Evolutionary conservation across 2,888 invertebrate species (phyloP).

Genomic region (Emesis castigata): DNA sequence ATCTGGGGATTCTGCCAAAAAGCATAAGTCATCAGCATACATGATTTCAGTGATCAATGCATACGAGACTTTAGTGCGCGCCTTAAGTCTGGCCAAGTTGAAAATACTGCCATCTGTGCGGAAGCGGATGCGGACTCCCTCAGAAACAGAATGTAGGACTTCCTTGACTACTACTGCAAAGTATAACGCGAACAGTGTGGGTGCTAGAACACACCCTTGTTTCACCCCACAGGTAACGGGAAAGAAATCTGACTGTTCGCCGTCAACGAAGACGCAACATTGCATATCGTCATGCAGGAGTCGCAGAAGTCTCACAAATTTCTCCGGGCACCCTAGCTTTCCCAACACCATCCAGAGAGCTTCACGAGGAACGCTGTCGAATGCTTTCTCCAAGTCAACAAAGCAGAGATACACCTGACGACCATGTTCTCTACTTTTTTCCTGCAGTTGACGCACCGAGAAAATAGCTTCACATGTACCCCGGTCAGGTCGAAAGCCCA

Average conservation of each 20-base stretch:
- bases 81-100: conserved; percentile 16
- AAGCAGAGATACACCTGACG: too few relatives aligned
- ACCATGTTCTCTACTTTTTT: too few relatives aligned
- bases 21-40: conserved; percentile 52
- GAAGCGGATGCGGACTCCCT: conserved; percentile 20
- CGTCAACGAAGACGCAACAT: neutral
- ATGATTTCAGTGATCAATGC: too few relatives aligned
- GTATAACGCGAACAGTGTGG: conserved; percentile 2
- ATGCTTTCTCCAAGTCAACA: too few relatives aligned
- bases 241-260: neutral
- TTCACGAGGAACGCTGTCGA: neutral
- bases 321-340: too few relatives aligned
- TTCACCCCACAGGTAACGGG: conserved; percentile 34
- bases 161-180: conserved; percentile 20
- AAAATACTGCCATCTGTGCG: conserved; percentile 22
- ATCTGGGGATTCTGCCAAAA: conserved; percentile 42
- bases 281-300: neutral
- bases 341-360: neutral
- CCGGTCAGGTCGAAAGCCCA: conserved; percentile 49
- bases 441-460: neutral
- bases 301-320: too few relatives aligned
- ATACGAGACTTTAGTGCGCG: neutral
- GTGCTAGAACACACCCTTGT: neutral
- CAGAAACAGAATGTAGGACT: neutral
- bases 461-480: conserved; percentile 51